Percentiles rank a stretch among this genome's conserved stretches.
phyloP scores from a whole-genome alignment of 2,888 invertebrate genomes.

The Amphipoea lucens region DNA sequence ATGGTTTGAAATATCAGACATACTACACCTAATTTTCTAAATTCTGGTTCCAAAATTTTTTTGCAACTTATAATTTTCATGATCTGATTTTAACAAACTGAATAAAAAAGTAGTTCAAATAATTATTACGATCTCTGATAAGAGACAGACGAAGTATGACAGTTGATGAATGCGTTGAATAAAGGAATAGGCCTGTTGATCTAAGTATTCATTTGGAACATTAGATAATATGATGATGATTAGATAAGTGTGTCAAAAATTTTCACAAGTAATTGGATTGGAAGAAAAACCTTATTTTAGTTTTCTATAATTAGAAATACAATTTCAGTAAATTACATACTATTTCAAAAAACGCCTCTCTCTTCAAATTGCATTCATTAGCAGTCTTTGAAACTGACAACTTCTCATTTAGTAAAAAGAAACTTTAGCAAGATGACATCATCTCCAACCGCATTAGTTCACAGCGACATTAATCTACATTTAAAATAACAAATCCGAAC shows the following conservation, averaged over 20 bases:
- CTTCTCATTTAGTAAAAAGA: slow-evolving; percentile 18
- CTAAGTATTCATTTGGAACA: not conserved
- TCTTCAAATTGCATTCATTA: not conserved
- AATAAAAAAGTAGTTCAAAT: slow-evolving; percentile 13
- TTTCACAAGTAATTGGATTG: too few species aligned
- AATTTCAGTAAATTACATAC: not conserved
- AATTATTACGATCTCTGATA: slow-evolving; percentile 24
- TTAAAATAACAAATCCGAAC: slow-evolving; percentile 40
- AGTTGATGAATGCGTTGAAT: slow-evolving; percentile 6
- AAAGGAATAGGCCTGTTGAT: not conserved
- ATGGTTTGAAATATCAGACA: not conserved
- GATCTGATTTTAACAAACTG: not conserved
- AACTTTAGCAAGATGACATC: slow-evolving; percentile 47
- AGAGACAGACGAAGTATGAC: slow-evolving; percentile 6
- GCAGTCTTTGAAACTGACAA: not conserved
- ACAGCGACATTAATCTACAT: slow-evolving; percentile 42
- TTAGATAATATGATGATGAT: not conserved
- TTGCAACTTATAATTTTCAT: not conserved
- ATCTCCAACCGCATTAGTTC: slow-evolving; percentile 35
- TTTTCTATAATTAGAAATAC: not conserved
- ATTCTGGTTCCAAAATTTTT: not conserved
- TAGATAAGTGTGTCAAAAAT: not conserved
- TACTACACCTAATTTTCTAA: not conserved
- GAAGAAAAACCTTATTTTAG: not conserved
- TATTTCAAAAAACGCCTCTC: not conserved